Percentiles rank a stretch among this genome's conserved stretches.
These are phyloP conservation scores for Lasioglossum figueresi DNA, from an alignment of 2,888 invertebrate genomes.

Conservation along the genomic window DNA sequence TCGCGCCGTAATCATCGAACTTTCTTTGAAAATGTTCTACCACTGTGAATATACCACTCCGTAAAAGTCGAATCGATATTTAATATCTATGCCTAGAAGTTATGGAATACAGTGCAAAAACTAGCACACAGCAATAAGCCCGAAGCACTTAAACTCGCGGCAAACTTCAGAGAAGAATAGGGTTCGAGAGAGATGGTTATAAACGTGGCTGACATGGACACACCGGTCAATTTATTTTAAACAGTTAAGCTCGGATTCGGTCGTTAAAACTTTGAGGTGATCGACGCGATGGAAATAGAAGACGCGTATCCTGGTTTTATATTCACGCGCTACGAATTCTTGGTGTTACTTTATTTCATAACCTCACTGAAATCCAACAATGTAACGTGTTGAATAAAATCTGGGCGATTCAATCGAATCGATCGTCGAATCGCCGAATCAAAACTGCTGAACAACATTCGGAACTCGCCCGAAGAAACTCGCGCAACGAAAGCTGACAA, in stretches of 20 bases:
- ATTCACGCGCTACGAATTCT: too few relatives aligned
- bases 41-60: background rate
- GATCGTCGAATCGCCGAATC: background rate
- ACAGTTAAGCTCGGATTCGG: background rate
- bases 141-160: constrained; percentile 29
- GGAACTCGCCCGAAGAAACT: background rate
- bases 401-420: too few relatives aligned
- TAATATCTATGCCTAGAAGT: constrained; percentile 50
- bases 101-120: constrained; percentile 38
- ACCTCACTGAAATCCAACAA: too few relatives aligned
- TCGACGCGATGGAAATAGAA: too few relatives aligned
- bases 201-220: background rate
- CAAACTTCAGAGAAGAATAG: constrained; percentile 38
- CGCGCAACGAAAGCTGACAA: constrained; percentile 3
- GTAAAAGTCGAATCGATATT: constrained; percentile 41
- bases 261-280: background rate
- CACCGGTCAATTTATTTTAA: constrained; percentile 34
- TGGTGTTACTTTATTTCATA: too few relatives aligned
- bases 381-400: too few relatives aligned
- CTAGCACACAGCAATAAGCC: constrained; percentile 29
- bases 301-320: too few relatives aligned
- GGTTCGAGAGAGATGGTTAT: constrained; percentile 11
- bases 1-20: constrained; percentile 23
- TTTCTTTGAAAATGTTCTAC: constrained; percentile 25
- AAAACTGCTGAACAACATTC: background rate